Conservation (phyloP, 2,888 invertebrate species). For the Diogma glabrata region DNA sequence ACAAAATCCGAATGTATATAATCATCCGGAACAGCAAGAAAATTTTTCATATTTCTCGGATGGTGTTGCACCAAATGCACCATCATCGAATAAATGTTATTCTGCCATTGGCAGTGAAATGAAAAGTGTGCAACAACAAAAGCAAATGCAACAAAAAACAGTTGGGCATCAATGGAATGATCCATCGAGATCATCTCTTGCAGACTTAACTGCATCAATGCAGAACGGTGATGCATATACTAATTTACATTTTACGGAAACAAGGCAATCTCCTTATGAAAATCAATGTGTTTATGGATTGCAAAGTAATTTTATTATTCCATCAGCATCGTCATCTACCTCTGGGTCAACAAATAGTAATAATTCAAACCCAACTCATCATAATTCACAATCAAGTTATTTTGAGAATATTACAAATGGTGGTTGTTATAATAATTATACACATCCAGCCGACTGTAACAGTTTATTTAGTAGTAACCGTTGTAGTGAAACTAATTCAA, state of each 20-base stretch:
- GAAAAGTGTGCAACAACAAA: conserved; percentile 27
- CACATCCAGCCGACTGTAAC: neutral
- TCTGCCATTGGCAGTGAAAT: conserved; percentile 37
- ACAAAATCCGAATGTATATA: conserved; percentile 31
- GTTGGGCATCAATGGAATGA: neutral
- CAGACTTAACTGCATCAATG: neutral
- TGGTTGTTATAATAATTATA: neutral
- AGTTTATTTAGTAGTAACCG: neutral
- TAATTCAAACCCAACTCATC: neutral
- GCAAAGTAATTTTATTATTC: conserved; percentile 13
- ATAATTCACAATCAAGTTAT: neutral
- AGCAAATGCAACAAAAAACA: conserved; percentile 23
- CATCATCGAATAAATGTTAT: conserved; percentile 24
- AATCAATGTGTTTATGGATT: conserved; percentile 12
- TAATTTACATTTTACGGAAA: neutral
- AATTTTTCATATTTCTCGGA: conserved; percentile 17
- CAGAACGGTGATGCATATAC: conserved; percentile 4
- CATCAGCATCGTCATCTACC: neutral
- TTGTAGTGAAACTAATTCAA: conserved; percentile 2
- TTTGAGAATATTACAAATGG: conserved; percentile 2
- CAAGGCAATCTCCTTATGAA: conserved; percentile 5
- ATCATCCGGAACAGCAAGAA: conserved; percentile 24
- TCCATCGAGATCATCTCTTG: neutral
- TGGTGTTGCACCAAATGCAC: conserved; percentile 5
- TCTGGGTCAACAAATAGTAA: neutral